Percentiles rank a stretch among this genome's conserved stretches.
Evolutionary conservation across 2,888 invertebrate species (phyloP).

Genomic region (Zaprionus obscuricornis): DNA sequence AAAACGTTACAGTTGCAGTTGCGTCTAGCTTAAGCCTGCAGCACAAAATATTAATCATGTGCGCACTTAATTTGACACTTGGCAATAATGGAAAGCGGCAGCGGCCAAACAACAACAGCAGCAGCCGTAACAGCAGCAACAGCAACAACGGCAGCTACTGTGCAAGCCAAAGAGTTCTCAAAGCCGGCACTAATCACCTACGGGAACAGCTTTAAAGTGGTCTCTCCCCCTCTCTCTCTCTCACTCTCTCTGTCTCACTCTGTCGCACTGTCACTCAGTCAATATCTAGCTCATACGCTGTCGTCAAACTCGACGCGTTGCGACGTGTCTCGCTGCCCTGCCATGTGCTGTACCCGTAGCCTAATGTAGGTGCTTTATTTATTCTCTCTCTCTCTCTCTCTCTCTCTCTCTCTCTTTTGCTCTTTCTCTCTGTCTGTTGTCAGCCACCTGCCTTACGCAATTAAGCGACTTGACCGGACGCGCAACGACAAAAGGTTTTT

Average conservation of each 20-base stretch:
- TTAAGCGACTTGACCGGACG: conserved; percentile 63
- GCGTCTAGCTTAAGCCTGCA: not conserved
- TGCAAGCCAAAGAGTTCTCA: conserved; percentile 11
- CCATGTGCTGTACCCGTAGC: too few relatives aligned
- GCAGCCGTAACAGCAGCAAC: not conserved
- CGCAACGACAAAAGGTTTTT: conserved; percentile 17
- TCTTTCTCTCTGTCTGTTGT: too few relatives aligned
- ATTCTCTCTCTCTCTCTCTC: too few relatives aligned
- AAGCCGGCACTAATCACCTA: conserved; percentile 70
- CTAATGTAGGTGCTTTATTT: conserved; percentile 66
- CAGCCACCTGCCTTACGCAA: conserved; percentile 79
- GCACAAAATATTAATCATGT: conserved; percentile 68
- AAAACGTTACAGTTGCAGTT: not conserved
- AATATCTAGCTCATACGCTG: too few relatives aligned
- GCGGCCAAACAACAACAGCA: conserved; percentile 35
- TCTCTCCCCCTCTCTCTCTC: conserved; percentile 44
- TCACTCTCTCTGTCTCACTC: not conserved
- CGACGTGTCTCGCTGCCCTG: too few relatives aligned
- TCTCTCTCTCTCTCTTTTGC: too few relatives aligned
- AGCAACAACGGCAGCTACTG: not conserved
- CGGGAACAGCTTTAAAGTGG: conserved; percentile 75
- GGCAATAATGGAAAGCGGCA: conserved; percentile 72
- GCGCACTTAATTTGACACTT: conserved; percentile 78
- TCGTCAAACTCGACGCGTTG: too few relatives aligned
- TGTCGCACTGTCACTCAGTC: too few relatives aligned